Evolutionary conservation across 2,113 vertebrate genomes (phyloP), one percentile per base, ranked within the genome.

Genomic region (Diphyllodes magnificus): DNA sequence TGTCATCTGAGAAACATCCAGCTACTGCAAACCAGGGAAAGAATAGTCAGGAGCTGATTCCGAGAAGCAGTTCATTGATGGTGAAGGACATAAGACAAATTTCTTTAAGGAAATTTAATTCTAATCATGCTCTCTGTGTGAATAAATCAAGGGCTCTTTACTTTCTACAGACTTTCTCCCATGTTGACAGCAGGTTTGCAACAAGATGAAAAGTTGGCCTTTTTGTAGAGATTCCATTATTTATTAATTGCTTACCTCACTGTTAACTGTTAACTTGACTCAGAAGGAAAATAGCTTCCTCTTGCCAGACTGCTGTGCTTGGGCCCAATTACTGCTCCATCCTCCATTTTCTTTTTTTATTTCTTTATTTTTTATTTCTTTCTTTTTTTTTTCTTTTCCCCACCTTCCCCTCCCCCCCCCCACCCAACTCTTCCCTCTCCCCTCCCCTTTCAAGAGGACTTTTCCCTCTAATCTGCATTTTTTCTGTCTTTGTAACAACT

Each of bases 391-490:
- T 7, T 2, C 5, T n/a, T 80, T 57, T 33, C 14, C 27, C 20
- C 5, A 22, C 24, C 12, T 20, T 14, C 6, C 18, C 12, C 2
- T 2, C 40, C 4, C 9, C 6, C 18, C 1, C 11, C 9, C 6
- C 18, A 1, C 11, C 51, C 10, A 50, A 45, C 18, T 35, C 35
- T 65, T 10, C 6, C 33, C 5, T 2, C 23, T 30, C 18, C 2
- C 11, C 35, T 40, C 11, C 5, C 7, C 10, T 60, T 50, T 69
- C 37, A 45, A 31, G 15, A 70, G 35, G 31, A 25, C 13, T 86
- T 88, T 86, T 39, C 19, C 30, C 22, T 73, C 72, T 68, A 42
- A 84, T 92, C 17, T 86, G 8, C 39, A 37, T 71, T 91, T 80
- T 80, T 95, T 78, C 33, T 54, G 35, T 44, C 60, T 80, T 81